A percentile compares a stretch with the other conserved stretches of the same genome.
Evolutionary conservation across 2,888 invertebrate genomes (phyloP).

Genomic region (Scaeva pyrastri): DNA sequence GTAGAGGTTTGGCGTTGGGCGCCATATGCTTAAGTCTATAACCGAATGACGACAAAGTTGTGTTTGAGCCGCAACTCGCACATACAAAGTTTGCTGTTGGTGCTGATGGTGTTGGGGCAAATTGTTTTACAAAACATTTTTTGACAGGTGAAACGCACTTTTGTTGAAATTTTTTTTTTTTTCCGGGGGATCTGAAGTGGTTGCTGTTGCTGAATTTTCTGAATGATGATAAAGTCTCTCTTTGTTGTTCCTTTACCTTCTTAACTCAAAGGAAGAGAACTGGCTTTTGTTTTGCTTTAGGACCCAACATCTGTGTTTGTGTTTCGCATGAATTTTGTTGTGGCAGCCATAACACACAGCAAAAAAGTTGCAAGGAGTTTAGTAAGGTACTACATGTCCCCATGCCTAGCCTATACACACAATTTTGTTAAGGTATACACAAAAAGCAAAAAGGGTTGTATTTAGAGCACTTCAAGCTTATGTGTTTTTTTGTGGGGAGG

Average conservation of each 20-base stretch:
- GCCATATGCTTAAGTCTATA: slow-evolving; percentile 63
- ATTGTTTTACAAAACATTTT: slow-evolving; percentile 66
- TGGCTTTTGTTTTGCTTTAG: slow-evolving; percentile 61
- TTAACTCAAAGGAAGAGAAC: background rate
- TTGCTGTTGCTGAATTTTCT: background rate
- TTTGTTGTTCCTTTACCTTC: slow-evolving; percentile 22
- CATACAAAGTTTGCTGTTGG: slow-evolving; percentile 36
- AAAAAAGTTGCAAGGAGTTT: slow-evolving; percentile 27
- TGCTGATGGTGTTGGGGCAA: slow-evolving; percentile 43
- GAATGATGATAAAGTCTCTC: slow-evolving; percentile 56
- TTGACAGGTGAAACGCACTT: slow-evolving; percentile 71
- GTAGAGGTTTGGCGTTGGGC: slow-evolving; percentile 39
- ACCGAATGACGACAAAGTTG: slow-evolving; percentile 55
- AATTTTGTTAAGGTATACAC: background rate
- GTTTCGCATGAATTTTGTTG: slow-evolving; percentile 65
- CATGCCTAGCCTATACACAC: background rate
- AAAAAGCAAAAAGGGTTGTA: slow-evolving; percentile 62
- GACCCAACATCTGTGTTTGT: slow-evolving; percentile 71
- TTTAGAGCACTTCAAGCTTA: slow-evolving; percentile 3
- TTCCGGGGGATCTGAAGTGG: background rate
- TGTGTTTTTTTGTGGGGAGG: background rate
- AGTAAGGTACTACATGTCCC: background rate
- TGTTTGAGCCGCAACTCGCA: background rate
- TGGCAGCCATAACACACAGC: slow-evolving; percentile 44
- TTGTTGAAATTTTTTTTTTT: slow-evolving; percentile 16